Evolutionary conservation across 2,888 invertebrate genomes (phyloP), one percentile per base, ranked within the genome.

Genomic region (Xylota segnis): DNA sequence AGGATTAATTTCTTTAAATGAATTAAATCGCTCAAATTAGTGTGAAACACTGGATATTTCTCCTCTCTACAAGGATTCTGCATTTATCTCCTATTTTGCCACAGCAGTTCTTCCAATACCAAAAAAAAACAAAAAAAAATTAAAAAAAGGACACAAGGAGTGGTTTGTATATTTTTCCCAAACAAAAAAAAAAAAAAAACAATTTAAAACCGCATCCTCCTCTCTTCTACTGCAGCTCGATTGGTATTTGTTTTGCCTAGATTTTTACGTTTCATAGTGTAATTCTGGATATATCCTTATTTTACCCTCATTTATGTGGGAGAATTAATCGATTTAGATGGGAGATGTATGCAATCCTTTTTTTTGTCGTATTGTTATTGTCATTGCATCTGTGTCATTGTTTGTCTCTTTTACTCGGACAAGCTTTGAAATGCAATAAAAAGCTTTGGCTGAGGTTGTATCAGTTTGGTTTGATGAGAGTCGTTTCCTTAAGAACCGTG

Each of bases 261-360:
- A 68, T 52, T 84, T 84, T n/a, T 84, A 84, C 84, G 84, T 76
- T 84, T 81, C 74, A 79, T 84, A 84, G 84, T 84, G 75, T 70
- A 54, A 58, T 81, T 37, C 81, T 47, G 59, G 23, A 27, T 58
- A 16, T 59, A 72, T 77, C 66, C 77, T 66, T 16, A 78, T 63
- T 78, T 83, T 37, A 45, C 5, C 50, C 45, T 59, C 63, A 75
- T 76, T 82, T 83, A 58, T 76, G 82, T 66, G 72, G 81, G 70
- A 70, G 81, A 70, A 81, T 75, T 71, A 84, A 84, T 84, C 84
- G 84, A 84, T 84, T 84, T 74, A 70, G 75, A 75, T 81, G 78
- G 61, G 74, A 66, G 56, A 75, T 81, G 83, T 71, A 70, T 84
- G 84, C 81, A 84, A 71, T 75, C 56, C 52, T 71, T 74, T 65